phyloP scores from a whole-genome alignment of 2,888 invertebrate genomes.

The Aporophyla lueneburgensis region DNA sequence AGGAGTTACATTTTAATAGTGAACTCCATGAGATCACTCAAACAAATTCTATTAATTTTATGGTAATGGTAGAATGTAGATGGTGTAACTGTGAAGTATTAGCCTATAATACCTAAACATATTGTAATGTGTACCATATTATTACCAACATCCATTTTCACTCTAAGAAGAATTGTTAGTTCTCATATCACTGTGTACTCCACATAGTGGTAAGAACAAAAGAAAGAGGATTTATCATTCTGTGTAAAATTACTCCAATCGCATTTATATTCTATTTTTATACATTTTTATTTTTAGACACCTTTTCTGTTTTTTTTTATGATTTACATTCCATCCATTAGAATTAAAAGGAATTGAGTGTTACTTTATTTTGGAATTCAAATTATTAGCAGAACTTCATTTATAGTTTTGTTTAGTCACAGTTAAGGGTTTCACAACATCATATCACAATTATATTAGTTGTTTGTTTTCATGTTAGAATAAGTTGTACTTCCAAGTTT shows the following conservation, averaged over 20 bases:
- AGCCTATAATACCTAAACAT: not conserved
- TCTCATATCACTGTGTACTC: not conserved
- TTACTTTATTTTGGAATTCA: not conserved
- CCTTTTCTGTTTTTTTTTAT: slow-evolving; percentile 11
- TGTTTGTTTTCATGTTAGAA: slow-evolving; percentile 21
- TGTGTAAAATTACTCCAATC: slow-evolving; percentile 11
- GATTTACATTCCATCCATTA: slow-evolving; percentile 46
- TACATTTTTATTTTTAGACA: slow-evolving; percentile 17
- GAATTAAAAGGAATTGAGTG: slow-evolving; percentile 7
- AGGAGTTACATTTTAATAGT: not conserved
- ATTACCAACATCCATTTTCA: slow-evolving; percentile 8
- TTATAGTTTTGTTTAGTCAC: not conserved
- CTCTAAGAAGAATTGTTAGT: too few species aligned
- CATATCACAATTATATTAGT: slow-evolving; percentile 32
- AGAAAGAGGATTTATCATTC: not conserved
- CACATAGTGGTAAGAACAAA: not conserved
- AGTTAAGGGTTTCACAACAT: slow-evolving; percentile 33
- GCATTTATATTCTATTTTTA: slow-evolving; percentile 43
- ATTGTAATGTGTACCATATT: not conserved
- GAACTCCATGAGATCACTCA: not conserved
- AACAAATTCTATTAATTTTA: slow-evolving; percentile 12
- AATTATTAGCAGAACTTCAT: not conserved
- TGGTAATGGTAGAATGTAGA: slow-evolving; percentile 21
- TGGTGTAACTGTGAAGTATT: slow-evolving; percentile 3
- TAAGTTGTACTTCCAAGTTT: slow-evolving; percentile 21